Conservation (phyloP, 2,113 vertebrate species). For the Pseudopodoces humilis region DNA sequence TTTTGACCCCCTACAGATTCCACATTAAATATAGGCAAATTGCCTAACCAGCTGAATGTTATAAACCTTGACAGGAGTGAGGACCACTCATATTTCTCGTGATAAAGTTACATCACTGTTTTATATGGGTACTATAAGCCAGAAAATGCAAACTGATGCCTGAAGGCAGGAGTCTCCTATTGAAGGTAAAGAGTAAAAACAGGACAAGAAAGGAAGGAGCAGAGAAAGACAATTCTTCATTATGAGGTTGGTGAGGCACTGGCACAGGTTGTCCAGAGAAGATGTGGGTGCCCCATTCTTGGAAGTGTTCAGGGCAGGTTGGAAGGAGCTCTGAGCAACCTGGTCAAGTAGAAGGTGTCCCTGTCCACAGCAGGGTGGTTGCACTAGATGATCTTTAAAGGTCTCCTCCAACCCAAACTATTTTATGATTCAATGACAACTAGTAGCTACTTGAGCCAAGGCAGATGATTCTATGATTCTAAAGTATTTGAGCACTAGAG, state of each 20-base stretch:
- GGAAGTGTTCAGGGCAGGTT: neutral
- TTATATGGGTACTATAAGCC: neutral
- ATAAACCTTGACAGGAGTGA: neutral
- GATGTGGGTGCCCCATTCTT: neutral
- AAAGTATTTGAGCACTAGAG: neutral
- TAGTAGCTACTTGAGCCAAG: neutral
- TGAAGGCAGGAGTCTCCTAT: neutral
- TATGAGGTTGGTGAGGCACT: neutral
- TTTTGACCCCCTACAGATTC: neutral
- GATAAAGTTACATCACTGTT: neutral
- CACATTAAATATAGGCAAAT: neutral
- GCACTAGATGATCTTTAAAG: neutral
- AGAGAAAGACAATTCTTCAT: neutral
- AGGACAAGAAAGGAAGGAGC: neutral
- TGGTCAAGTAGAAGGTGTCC: neutral
- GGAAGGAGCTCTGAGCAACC: neutral
- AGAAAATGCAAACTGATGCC: neutral
- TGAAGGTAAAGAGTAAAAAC: neutral
- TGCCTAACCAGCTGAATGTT: neutral
- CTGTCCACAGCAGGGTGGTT: accelerated
- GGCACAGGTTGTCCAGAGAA: neutral
- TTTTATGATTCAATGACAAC: neutral
- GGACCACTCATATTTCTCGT: neutral
- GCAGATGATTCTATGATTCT: neutral
- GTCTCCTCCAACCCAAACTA: neutral